Conservation (phyloP, 2,113 vertebrate species). For the Numenius arquata region DNA sequence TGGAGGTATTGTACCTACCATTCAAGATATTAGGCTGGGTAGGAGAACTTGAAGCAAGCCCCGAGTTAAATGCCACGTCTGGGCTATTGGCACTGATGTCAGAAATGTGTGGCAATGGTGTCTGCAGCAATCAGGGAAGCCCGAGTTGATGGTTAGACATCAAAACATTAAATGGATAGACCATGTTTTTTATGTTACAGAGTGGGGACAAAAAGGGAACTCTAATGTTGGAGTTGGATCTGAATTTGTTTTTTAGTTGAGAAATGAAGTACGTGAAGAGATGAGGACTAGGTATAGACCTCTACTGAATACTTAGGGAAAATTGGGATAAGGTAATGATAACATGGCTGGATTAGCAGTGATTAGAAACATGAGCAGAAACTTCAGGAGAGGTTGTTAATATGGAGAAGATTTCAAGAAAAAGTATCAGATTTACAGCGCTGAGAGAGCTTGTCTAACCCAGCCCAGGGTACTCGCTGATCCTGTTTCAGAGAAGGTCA, state of each 20-base stretch:
- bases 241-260: neutral
- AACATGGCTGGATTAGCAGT: neutral
- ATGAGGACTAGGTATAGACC: neutral
- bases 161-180: neutral
- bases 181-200: neutral
- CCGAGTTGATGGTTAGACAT: neutral
- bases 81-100: neutral
- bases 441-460: neutral
- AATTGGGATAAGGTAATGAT: neutral
- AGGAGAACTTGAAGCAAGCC: neutral
- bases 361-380: neutral
- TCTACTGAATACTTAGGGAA: neutral
- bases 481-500: neutral
- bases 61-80: accelerated
- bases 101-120: neutral
- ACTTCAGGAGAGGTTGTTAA: neutral
- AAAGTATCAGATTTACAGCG: neutral
- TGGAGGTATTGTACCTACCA: neutral
- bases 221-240: neutral
- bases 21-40: neutral
- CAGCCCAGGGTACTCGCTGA: accelerated
- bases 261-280: neutral
- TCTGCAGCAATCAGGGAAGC: neutral
- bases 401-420: neutral
- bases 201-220: neutral